Base-by-base conservation (phyloP, 2,797 vertebrate species). In the Epinephelus coioides region DNA sequence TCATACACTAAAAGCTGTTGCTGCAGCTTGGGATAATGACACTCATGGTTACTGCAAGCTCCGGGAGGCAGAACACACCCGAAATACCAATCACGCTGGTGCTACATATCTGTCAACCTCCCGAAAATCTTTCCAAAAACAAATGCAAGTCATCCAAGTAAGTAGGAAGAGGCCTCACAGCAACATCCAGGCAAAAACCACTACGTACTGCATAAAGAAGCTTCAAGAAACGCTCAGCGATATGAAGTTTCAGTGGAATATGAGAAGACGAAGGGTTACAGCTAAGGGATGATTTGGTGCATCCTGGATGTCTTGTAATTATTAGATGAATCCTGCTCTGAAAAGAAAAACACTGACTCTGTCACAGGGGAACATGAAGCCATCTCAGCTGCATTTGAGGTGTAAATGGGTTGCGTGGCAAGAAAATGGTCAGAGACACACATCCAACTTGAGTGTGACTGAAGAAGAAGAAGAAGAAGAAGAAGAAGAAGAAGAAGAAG, bases 381-480 rank as follows among this genome's bases (percentile, higher is more conserved):
- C 60, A 60, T 56, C n/a, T 72, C 69, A 50, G 71, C 56, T 65
- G 60, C 65, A 21, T 63, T 15, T 5, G 56, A 80, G 53, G 55
- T 70, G 49, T 47, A 69, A 82, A 85, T 25, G n/a, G 47, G 47
- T 76, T 69, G 68, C 1, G 1, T 68, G 63, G 60, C 27, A 27
- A 65, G 53, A 57, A 84, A 68, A 65, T 30, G 1, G 75, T 69
- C 57, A 5, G n/a, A 73, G 63, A 19, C 70, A 67, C 44, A 18
- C n/a, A 54, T 10, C 15, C 40, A 30, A 73, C 64, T 56, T 64
- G n/a, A 61, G 13, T 21, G 38, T n/a, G 23, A 74, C 14, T 12
- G 53, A 56, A 23, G 54, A 69, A 21, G 77, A 78, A 40, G 68
- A 79, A 83, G 25, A 56, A 23, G 54, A 69, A 21, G 77, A 78